phyloP scores from a whole-genome alignment of 1,140 invertebrate genomes.

The Microplitis mediator region DNA sequence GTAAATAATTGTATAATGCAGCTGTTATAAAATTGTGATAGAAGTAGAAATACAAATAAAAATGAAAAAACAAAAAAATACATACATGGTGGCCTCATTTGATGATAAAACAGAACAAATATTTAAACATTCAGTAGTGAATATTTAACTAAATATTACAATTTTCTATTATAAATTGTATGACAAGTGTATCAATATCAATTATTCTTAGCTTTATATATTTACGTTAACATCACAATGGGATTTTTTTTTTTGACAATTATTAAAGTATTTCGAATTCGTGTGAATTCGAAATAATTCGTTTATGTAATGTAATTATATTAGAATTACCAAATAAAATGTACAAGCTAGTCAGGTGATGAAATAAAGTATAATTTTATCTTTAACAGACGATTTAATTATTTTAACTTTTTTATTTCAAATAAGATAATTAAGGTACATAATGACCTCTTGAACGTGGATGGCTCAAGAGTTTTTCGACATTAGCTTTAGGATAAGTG shows the following conservation, averaged over 20 bases:
- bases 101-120: no score
- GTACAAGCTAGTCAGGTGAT: slow-evolving; percentile 34
- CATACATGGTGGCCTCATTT: neutral
- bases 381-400: slow-evolving; percentile 8
- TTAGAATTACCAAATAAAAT: slow-evolving; percentile 30
- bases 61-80: slow-evolving; percentile 8
- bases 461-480: slow-evolving; percentile 68
- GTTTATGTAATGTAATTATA: neutral
- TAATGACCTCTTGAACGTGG: slow-evolving; percentile 69
- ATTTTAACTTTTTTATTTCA: neutral
- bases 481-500: slow-evolving; percentile 77
- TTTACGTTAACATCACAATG: neutral
- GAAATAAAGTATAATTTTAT: slow-evolving; percentile 34
- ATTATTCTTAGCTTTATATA: slow-evolving; percentile 7
- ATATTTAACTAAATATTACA: neutral
- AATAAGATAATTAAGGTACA: slow-evolving; percentile 55
- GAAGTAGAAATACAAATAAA: slow-evolving; percentile 23
- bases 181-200: slow-evolving; percentile 13
- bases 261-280: neutral
- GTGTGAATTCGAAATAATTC: slow-evolving; percentile 6
- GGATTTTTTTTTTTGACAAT: slow-evolving; percentile 12
- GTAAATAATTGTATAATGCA: slow-evolving; percentile 25
- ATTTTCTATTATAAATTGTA: slow-evolving; percentile 28
- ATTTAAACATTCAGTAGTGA: slow-evolving; percentile 16
- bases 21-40: slow-evolving; percentile 32